Base-by-base conservation (phyloP, 2,888 invertebrate species). In the Patella pellucida region DNA sequence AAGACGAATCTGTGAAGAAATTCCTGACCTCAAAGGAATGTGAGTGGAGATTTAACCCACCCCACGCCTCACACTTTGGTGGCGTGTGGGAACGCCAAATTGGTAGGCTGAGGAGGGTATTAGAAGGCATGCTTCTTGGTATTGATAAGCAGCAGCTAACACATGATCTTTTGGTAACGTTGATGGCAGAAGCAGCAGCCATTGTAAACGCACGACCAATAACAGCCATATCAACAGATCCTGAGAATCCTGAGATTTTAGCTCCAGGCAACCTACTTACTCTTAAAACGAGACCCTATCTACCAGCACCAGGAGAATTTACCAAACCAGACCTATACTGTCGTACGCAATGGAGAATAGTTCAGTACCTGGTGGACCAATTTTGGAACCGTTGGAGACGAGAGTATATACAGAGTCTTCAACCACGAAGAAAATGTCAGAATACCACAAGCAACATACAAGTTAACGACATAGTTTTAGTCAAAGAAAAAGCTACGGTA, bases 121-220 rank as follows among this genome's bases (percentile, higher is more conserved):
- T 62, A 23, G 62, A 62, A 62, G 62, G 62, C n/a, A 62, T 62
- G 62, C 62, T 62, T 19, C 62, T 62, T n/a, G 62, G 23, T 19
- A n/a, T 62, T 62, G 62, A n/a, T 62, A 62, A 62, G 23, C n/a
- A n/a, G 12, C 62, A 62, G 23, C 62, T 62, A 23, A 62, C n/a
- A 7, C 62, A 62, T 16, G 62, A 62, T 3, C 12, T 62, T n/a
- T 23, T 62, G n/a, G 19, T 62, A 54, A 14, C 71, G 31, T 31
- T 71, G 15, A 19, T 71, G 23, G 41, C 50, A 16, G 71, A 71
- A 41, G 71, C 50, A n/a, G n/a, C 31, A 41, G 71, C 31, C 16
- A 51, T 71, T 23, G 50, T 71, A 12, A 71, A 71, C 50, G 23
- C 71, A 50, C 51, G 71, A 71, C 71, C 71, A 41, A 23, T 71